These are phyloP conservation scores for Neogobius melanostomus DNA, from an alignment of 2,113 vertebrate genomes.

Conservation along the genomic window DNA sequence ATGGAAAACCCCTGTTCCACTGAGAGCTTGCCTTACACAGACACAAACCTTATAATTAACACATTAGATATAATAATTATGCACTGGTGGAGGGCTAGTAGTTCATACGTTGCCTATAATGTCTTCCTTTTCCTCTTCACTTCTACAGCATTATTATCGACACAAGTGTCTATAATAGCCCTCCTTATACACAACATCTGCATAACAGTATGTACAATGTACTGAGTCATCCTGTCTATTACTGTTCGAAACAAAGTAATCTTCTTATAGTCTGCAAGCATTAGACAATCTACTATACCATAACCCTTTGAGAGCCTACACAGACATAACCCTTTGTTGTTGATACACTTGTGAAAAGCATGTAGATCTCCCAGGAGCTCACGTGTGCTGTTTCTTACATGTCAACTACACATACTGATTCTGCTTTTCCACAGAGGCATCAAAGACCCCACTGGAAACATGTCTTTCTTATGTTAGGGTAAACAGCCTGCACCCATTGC, in stretches of 20 bases:
- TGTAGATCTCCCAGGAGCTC: conserved; percentile 31
- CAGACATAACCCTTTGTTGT: conserved; percentile 6
- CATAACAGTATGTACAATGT: conserved; percentile 7
- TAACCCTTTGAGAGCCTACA: background rate
- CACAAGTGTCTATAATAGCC: conserved; percentile 16
- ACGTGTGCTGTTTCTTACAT: conserved; percentile 4
- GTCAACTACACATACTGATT: conserved; percentile 46
- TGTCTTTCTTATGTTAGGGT: conserved; percentile 36
- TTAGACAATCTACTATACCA: conserved; percentile 26
- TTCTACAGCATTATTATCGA: conserved; percentile 14
- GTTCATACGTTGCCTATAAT: background rate
- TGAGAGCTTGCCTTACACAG: no score
- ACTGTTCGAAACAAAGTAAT: conserved; percentile 37
- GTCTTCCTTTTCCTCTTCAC: conserved; percentile 2
- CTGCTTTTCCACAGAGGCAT: conserved; percentile 50
- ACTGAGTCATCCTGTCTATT: conserved; percentile 14
- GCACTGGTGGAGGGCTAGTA: no score
- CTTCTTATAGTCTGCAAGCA: conserved; percentile 28
- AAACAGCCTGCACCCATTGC: conserved; percentile 46
- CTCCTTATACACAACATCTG: conserved; percentile 15
- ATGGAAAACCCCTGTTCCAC: no score
- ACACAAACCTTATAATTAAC: no score
- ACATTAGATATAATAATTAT: no score
- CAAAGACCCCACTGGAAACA: conserved; percentile 45
- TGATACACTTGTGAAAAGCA: conserved; percentile 29